These are phyloP conservation scores for Gymnorhina tibicen DNA, from an alignment of 2,113 vertebrate species.

Conservation along the genomic window DNA sequence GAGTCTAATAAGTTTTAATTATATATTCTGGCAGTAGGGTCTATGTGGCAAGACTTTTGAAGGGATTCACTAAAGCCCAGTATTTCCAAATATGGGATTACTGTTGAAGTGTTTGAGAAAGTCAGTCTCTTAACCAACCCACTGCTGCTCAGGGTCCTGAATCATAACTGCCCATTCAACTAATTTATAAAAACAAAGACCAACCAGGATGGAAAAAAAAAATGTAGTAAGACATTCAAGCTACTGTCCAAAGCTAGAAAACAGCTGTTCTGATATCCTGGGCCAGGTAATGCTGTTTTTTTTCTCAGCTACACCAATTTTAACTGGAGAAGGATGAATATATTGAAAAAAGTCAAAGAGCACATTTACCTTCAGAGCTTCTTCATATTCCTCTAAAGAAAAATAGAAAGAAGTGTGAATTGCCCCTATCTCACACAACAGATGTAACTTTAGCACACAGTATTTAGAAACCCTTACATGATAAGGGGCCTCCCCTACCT, in stretches of 20 bases:
- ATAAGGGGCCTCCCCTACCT: not conserved
- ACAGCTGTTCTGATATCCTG: not conserved
- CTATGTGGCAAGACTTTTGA: not conserved
- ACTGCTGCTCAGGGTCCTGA: not conserved
- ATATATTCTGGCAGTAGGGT: not conserved
- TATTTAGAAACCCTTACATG: not conserved
- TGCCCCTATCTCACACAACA: not conserved
- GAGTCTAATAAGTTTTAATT: not conserved
- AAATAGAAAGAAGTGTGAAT: conserved; percentile 31
- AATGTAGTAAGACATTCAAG: not conserved
- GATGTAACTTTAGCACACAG: not conserved
- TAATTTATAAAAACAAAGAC: not conserved
- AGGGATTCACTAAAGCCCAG: not conserved
- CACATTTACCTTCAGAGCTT: conserved; percentile 91
- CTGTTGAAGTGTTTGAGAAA: not conserved
- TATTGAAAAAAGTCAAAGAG: conserved; percentile 4
- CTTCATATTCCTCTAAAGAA: conserved; percentile 91
- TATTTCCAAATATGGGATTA: not conserved
- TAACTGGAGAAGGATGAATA: not conserved
- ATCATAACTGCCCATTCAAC: not conserved
- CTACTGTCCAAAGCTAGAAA: not conserved
- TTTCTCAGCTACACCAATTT: not conserved
- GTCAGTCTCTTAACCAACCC: not conserved
- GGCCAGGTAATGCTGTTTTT: not conserved
- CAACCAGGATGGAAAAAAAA: not conserved